Percentiles rank a stretch among this genome's conserved stretches.
Conservation (phyloP, 2,888 invertebrate species). For the Ophion ellenae region DNA sequence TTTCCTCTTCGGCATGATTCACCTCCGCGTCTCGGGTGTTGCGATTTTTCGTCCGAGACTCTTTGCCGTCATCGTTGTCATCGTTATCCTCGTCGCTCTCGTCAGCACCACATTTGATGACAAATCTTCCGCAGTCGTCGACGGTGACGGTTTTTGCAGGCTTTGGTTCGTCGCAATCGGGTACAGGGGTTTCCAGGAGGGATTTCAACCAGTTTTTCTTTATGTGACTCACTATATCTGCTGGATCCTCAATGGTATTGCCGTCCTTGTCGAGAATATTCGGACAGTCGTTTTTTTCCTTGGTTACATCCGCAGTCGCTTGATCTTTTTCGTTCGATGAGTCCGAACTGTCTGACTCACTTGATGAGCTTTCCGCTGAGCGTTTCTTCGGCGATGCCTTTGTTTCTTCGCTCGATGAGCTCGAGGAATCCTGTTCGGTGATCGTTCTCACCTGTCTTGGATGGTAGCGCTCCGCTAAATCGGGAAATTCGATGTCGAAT, state of each 20-base stretch:
- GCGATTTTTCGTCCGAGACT: constrained; percentile 6
- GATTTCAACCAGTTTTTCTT: constrained; percentile 26
- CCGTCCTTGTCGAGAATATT: constrained; percentile 33
- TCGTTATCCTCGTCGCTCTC: constrained; percentile 6
- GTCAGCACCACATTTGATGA: constrained; percentile 18
- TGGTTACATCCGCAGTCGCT: not conserved
- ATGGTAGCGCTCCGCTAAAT: not conserved
- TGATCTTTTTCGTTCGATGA: constrained; percentile 20
- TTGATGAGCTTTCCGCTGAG: constrained; percentile 33
- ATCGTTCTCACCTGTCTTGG: not conserved
- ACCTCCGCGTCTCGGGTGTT: constrained; percentile 9
- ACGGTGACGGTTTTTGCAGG: constrained; percentile 23
- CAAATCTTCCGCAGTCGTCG: constrained; percentile 49
- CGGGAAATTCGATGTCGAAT: constrained; percentile 18
- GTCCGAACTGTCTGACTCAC: constrained; percentile 18
- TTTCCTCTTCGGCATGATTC: not conserved
- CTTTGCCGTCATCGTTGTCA: not conserved
- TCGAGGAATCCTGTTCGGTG: constrained; percentile 6
- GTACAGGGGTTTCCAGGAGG: constrained; percentile 32
- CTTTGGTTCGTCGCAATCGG: constrained; percentile 25
- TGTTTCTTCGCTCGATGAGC: constrained; percentile 44
- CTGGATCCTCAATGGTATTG: constrained; percentile 12
- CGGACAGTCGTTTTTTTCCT: constrained; percentile 11
- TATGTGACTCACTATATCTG: constrained; percentile 27
- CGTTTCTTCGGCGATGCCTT: not conserved